phyloP scores from a whole-genome alignment of 2,888 invertebrate species.

The Cephalotes varians region DNA sequence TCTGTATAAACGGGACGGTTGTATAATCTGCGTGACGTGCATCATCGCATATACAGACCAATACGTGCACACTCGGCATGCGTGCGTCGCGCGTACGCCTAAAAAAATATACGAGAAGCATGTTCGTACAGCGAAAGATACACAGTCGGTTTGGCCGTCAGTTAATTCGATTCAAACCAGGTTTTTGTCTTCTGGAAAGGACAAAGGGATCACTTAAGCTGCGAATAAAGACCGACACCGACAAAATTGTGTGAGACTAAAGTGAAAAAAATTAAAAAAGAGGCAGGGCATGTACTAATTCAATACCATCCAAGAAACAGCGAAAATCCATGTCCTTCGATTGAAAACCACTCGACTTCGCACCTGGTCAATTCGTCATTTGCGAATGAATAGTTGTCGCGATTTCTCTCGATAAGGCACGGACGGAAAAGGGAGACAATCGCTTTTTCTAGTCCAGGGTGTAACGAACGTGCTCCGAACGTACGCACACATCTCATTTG shows the following conservation, averaged over 20 bases:
- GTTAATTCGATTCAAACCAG: not conserved
- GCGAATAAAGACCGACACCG: not conserved
- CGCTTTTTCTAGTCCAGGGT: constrained; percentile 71
- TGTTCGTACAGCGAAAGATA: constrained; percentile 31
- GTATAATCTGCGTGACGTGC: constrained; percentile 61
- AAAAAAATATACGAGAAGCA: constrained; percentile 53
- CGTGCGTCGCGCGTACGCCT: constrained; percentile 42
- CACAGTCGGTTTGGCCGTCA: not conserved
- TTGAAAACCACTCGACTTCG: constrained; percentile 39
- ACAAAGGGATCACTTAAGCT: not conserved
- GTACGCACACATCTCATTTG: constrained; percentile 41
- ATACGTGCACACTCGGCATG: constrained; percentile 3
- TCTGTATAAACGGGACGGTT: constrained; percentile 73
- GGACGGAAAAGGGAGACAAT: constrained; percentile 49
- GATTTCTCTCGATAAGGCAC: constrained; percentile 4
- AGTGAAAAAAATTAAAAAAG: not conserved
- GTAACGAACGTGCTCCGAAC: constrained; percentile 55
- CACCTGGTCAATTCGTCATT: constrained; percentile 40
- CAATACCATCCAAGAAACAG: constrained; percentile 16
- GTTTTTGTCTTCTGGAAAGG: not conserved
- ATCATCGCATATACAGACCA: constrained; percentile 17
- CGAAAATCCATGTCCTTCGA: constrained; percentile 23
- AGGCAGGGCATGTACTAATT: not conserved
- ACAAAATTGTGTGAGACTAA: not conserved
- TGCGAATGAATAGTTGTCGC: constrained; percentile 18